These are phyloP conservation scores for Sepiola atlantica DNA, from an alignment of 2,888 invertebrate genomes.

Conservation along the genomic window DNA sequence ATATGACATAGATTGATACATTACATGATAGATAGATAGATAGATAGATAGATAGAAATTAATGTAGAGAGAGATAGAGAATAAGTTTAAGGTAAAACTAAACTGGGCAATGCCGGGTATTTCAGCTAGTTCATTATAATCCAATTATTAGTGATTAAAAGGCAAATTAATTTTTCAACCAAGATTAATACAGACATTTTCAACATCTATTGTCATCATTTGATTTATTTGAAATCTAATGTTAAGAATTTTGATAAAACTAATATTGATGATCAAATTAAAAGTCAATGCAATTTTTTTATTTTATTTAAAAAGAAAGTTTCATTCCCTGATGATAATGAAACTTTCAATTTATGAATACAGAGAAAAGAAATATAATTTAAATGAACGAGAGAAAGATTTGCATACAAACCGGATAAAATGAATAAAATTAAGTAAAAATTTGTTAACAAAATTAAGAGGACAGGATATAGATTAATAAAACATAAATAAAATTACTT, in stretches of 20 bases:
- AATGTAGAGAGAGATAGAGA: too few relatives aligned
- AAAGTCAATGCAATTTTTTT: background rate
- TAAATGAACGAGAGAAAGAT: background rate
- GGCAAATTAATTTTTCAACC: background rate
- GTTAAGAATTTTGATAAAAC: background rate
- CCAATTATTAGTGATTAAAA: background rate
- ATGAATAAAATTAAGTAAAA: background rate
- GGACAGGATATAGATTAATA: background rate
- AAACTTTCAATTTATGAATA: background rate
- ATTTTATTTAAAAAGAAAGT: background rate
- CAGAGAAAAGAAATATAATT: background rate
- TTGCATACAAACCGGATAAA: background rate
- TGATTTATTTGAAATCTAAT: background rate
- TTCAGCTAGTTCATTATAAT: background rate
- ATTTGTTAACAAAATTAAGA: background rate
- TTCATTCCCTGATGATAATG: background rate
- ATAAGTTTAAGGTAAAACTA: too few relatives aligned
- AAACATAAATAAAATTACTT: background rate
- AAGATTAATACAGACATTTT: background rate
- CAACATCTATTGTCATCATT: background rate
- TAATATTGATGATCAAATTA: background rate
- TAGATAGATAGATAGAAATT: too few relatives aligned
- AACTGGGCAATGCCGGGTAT: too few relatives aligned
- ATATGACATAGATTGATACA: too few relatives aligned
- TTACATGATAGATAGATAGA: too few relatives aligned